These are phyloP conservation scores for Nasonia giraulti DNA, from an alignment of 1,140 invertebrate genomes.

Conservation along the genomic window DNA sequence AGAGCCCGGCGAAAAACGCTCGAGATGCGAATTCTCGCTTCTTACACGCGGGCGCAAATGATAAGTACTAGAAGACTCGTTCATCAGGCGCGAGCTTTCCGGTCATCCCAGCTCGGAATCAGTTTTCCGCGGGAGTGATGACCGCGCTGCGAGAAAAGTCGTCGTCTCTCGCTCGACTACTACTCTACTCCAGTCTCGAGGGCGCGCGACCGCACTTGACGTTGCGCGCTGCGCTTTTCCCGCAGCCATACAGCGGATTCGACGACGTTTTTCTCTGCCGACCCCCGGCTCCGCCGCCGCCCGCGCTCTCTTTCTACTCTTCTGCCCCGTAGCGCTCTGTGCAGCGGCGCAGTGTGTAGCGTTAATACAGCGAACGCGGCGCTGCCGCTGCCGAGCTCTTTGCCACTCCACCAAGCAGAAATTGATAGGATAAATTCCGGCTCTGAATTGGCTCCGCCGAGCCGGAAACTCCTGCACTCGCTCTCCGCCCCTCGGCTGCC, in stretches of 20 bases:
- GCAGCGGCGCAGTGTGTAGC: conserved; percentile 62
- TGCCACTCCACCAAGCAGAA: conserved; percentile 79
- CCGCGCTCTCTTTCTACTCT: not conserved
- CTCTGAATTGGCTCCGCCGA: conserved; percentile 78
- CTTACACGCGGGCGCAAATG: not conserved
- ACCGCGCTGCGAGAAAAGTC: too few relatives aligned
- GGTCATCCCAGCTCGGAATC: too few relatives aligned
- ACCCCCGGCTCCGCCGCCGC: not conserved
- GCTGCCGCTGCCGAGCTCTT: conserved; percentile 73
- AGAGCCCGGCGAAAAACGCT: not conserved
- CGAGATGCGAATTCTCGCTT: too few relatives aligned
- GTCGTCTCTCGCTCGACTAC: too few relatives aligned
- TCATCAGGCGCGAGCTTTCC: not conserved
- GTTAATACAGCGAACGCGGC: conserved; percentile 72
- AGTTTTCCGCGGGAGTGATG: too few relatives aligned
- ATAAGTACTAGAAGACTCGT: too few relatives aligned
- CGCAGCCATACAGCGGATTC: not conserved
- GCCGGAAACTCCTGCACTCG: conserved; percentile 72
- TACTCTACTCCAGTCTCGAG: too few relatives aligned
- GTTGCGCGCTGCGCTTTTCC: not conserved
- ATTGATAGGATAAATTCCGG: conserved; percentile 81
- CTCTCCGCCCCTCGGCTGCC: conserved; percentile 49
- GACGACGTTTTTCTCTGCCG: not conserved
- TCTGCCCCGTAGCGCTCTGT: conserved; percentile 47
- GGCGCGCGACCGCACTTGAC: too few relatives aligned